phyloP scores from a whole-genome alignment of 1,140 invertebrate genomes.

The Bombus turneri region DNA sequence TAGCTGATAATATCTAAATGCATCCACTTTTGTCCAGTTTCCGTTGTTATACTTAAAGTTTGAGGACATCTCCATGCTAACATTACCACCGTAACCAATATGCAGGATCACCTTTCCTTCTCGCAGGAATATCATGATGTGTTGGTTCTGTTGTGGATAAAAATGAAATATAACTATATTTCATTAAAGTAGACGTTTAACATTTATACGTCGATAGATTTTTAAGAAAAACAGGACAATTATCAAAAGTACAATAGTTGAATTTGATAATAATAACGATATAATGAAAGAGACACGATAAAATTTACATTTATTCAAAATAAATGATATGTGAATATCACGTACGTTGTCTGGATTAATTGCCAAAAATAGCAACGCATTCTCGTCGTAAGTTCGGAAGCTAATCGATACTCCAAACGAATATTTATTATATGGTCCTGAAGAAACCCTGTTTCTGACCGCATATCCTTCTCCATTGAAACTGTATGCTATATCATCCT shows the following conservation, averaged over 20 bases:
- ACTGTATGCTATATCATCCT: conserved; percentile 83
- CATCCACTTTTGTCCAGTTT: conserved; percentile 89
- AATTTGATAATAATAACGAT: not conserved
- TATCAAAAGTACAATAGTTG: not conserved
- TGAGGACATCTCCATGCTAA: conserved; percentile 86
- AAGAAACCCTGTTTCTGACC: conserved; percentile 85
- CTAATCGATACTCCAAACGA: conserved; percentile 90
- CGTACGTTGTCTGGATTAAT: conserved; percentile 86
- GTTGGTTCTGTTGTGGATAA: conserved; percentile 85
- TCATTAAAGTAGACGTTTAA: not conserved
- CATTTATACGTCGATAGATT: not conserved
- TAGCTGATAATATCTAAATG: conserved; percentile 80
- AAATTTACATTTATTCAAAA: conserved; percentile 5
- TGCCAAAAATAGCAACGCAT: conserved; percentile 93
- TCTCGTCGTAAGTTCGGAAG: conserved; percentile 94
- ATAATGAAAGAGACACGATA: too few relatives aligned
- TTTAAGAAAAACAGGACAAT: not conserved
- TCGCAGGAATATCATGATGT: conserved; percentile 89
- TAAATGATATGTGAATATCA: conserved; percentile 18
- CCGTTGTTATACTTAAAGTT: conserved; percentile 91
- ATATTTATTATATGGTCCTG: conserved; percentile 86
- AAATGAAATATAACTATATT: not conserved
- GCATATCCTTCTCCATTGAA: conserved; percentile 92
- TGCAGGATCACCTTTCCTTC: conserved; percentile 90
- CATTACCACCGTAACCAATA: conserved; percentile 87